Percentiles rank a stretch among this genome's conserved stretches.
phyloP scores from a whole-genome alignment of 2,888 invertebrate species.

The Drosophila mettleri region DNA sequence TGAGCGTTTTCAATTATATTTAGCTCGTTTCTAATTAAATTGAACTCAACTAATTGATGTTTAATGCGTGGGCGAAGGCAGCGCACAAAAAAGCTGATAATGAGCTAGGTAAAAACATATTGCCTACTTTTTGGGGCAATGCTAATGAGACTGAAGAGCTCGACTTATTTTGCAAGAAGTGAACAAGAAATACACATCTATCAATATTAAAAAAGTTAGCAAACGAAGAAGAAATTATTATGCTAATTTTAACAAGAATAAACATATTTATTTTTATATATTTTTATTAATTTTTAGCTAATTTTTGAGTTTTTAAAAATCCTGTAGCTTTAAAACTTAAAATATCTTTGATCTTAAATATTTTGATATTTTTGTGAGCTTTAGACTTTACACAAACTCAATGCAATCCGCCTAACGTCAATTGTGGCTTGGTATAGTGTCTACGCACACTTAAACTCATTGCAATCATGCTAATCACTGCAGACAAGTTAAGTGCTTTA shows the following conservation, averaged over 20 bases:
- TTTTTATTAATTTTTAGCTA: background rate
- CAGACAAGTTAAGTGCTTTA: constrained; percentile 65
- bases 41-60: constrained; percentile 44
- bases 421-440: no score
- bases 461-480: constrained; percentile 59
- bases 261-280: background rate
- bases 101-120: constrained; percentile 19
- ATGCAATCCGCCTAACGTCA: constrained; percentile 57
- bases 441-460: constrained; percentile 1
- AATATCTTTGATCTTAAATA: no score
- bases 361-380: no score
- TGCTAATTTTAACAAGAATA: background rate
- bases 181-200: background rate
- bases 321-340: no score
- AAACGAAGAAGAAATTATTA: constrained; percentile 17
- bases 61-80: constrained; percentile 18
- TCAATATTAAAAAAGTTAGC: background rate
- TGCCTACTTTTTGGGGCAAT: constrained; percentile 22
- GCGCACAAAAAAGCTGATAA: constrained; percentile 26
- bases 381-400: no score
- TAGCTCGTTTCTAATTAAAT: constrained; percentile 59
- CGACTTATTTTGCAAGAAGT: constrained; percentile 5
- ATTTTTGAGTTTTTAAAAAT: no score
- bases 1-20: constrained; percentile 63
- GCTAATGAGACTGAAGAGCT: constrained; percentile 6